phyloP scores from a whole-genome alignment of 2,113 vertebrate species.

The Pampusana beccarii region DNA sequence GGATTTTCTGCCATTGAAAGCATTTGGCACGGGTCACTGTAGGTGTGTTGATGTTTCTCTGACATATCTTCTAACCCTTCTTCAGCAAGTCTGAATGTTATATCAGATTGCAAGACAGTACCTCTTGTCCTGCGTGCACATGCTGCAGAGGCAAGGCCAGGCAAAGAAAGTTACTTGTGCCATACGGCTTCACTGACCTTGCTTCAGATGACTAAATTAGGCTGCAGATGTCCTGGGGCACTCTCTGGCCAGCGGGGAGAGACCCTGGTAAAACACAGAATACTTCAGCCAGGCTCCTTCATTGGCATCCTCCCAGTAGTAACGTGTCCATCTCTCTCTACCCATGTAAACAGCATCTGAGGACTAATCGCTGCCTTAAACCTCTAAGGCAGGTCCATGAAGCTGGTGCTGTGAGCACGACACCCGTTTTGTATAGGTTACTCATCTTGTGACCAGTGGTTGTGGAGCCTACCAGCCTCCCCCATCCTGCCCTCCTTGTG shows the following conservation, averaged over 20 bases:
- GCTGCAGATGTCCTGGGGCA: neutral
- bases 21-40: neutral
- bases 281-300: neutral
- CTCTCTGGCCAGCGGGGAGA: neutral
- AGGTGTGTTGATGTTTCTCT: neutral
- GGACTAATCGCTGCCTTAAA: neutral
- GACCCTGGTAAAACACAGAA: rapidly evolving
- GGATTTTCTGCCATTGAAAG: neutral
- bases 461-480: neutral
- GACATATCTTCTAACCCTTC: neutral
- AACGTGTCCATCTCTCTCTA: neutral
- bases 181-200: neutral
- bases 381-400: neutral
- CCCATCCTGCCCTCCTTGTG: neutral
- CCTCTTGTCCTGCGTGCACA: neutral
- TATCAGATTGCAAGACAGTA: neutral
- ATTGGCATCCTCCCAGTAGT: rapidly evolving
- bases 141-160: neutral
- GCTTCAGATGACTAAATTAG: neutral
- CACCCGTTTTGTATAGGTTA: neutral
- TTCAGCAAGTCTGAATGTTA: neutral
- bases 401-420: rapidly evolving
- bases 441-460: rapidly evolving
- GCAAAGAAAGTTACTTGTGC: neutral
- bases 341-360: neutral